Conservation (phyloP, 2,888 invertebrate genomes). For the Norana najaformis region DNA sequence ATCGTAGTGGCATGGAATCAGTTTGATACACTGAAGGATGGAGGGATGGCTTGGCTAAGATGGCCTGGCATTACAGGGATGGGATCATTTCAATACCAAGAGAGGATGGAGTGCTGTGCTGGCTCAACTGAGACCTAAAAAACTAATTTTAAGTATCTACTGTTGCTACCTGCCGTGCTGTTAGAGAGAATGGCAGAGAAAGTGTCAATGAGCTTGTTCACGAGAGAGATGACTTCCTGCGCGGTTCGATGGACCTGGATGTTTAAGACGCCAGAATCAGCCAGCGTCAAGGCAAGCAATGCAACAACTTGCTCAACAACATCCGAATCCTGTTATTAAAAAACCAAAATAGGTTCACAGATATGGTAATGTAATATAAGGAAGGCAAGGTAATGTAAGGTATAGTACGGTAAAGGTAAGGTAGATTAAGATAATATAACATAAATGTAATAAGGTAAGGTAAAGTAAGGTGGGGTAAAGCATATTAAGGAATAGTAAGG, state of each 20-base stretch:
- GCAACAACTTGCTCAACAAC: slow-evolving; percentile 1
- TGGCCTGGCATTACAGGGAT: not conserved
- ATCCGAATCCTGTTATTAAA: not conserved
- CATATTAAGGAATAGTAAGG: too few species aligned
- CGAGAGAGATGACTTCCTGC: not conserved
- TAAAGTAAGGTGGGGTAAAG: too few species aligned
- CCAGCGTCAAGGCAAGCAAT: slow-evolving; percentile 2
- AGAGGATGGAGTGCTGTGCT: not conserved
- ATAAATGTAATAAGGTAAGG: not conserved
- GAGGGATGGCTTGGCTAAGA: not conserved
- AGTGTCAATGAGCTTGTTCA: slow-evolving; percentile 17
- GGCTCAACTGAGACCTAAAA: not conserved
- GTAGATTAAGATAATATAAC: not conserved
- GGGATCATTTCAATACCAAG: not conserved
- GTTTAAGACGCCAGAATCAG: not conserved
- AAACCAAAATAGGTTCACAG: not conserved
- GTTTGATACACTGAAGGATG: not conserved
- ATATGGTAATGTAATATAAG: not conserved
- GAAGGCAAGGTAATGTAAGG: not conserved
- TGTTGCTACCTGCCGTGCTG: not conserved
- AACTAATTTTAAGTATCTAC: not conserved
- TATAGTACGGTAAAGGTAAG: not conserved
- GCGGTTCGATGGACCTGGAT: slow-evolving; percentile 21
- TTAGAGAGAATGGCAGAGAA: not conserved
- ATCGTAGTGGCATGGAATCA: not conserved